These are phyloP conservation scores for Synchiropus splendidus DNA, from an alignment of 2,113 vertebrate species.

Conservation along the genomic window DNA sequence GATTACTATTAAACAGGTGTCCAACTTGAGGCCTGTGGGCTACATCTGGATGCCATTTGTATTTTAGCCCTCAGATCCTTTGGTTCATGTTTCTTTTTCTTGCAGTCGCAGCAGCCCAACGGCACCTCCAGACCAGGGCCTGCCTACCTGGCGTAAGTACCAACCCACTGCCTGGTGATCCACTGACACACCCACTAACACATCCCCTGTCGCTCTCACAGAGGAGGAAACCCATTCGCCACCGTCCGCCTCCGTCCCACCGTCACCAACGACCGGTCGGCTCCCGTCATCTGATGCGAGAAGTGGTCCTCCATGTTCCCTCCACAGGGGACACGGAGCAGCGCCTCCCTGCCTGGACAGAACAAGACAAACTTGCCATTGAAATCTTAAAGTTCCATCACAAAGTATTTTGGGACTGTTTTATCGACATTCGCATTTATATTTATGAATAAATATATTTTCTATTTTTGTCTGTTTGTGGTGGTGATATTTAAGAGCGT, in stretches of 20 bases:
- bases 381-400: no score
- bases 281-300: slow-evolving; percentile 70
- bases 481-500: slow-evolving; percentile 20
- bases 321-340: not conserved
- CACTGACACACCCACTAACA: not conserved
- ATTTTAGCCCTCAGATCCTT: not conserved
- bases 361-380: slow-evolving; percentile 21
- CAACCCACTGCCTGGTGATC: not conserved
- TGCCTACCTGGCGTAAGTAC: slow-evolving; percentile 78
- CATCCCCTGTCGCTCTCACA: slow-evolving; percentile 35
- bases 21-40: not conserved
- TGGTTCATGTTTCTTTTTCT: slow-evolving; percentile 18
- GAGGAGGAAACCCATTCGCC: slow-evolving; percentile 91
- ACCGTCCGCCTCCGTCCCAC: slow-evolving; percentile 89
- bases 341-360: no score
- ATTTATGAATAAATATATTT: slow-evolving; percentile 34
- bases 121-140: slow-evolving; percentile 72
- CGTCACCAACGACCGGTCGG: slow-evolving; percentile 90
- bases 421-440: slow-evolving; percentile 25
- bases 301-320: slow-evolving; percentile 4
- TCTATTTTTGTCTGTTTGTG: slow-evolving; percentile 34
- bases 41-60: not conserved
- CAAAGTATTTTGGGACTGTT: slow-evolving; percentile 25
- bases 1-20: not conserved
- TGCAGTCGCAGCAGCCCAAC: slow-evolving; percentile 73